Conservation (phyloP, 2,888 invertebrate genomes). For the Ormia ochracea region DNA sequence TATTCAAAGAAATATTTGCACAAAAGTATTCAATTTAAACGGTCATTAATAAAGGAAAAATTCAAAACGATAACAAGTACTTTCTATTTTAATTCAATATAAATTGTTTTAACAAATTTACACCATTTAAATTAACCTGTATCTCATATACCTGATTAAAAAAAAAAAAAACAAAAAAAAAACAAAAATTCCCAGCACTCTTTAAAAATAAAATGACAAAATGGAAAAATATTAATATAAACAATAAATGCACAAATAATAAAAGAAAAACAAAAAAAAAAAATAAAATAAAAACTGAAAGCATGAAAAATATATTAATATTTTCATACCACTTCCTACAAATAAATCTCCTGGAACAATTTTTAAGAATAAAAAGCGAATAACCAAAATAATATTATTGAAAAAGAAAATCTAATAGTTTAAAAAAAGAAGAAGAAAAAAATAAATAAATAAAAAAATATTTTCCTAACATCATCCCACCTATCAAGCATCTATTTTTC, state of each 20-base stretch:
- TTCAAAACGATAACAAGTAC: constrained; percentile 14
- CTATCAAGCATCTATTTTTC: constrained; percentile 74
- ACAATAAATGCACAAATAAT: constrained; percentile 52
- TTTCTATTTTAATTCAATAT: neutral
- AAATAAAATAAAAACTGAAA: constrained; percentile 39
- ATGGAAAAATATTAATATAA: constrained; percentile 22
- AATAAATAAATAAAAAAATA: constrained; percentile 49
- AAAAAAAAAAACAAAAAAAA: too few species aligned
- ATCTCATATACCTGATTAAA: constrained; percentile 61
- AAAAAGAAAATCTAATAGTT: constrained; percentile 28
- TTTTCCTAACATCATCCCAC: constrained; percentile 77
- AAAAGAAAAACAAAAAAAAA: constrained; percentile 37
- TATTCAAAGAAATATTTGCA: neutral
- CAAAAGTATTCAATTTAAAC: neutral
- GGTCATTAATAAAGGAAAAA: neutral
- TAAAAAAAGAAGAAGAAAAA: constrained; percentile 19
- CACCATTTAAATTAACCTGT: constrained; percentile 47
- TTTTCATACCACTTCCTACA: constrained; percentile 61
- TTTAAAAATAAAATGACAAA: constrained; percentile 24
- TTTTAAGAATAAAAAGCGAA: constrained; percentile 53
- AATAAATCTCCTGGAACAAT: constrained; percentile 40
- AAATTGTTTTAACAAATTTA: neutral
- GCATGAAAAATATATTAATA: constrained; percentile 35
- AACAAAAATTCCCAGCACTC: constrained; percentile 31
- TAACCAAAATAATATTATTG: constrained; percentile 28